These are phyloP conservation scores for Forficula auricularia DNA, from an alignment of 1,140 invertebrate species.

Conservation along the genomic window DNA sequence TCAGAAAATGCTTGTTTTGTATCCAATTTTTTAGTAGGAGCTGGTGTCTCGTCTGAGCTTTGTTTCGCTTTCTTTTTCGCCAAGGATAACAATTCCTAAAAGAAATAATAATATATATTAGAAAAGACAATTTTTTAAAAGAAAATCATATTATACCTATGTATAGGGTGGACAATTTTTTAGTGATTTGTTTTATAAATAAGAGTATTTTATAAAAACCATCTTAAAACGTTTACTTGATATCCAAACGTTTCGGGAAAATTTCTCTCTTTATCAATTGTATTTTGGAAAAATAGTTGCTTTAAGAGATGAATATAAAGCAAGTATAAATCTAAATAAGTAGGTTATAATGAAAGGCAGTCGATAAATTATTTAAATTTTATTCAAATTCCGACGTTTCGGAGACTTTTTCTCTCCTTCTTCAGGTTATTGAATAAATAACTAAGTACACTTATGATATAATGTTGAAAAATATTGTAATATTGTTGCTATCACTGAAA, in stretches of 20 bases:
- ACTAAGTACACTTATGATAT: no score
- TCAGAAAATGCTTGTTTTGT: slow-evolving; percentile 26
- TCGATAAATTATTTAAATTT: no score
- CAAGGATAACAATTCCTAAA: slow-evolving; percentile 69
- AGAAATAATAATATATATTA: background rate
- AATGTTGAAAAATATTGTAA: no score
- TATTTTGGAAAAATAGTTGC: no score
- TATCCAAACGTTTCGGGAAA: background rate
- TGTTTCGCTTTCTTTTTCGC: slow-evolving; percentile 58
- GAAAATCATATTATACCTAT: slow-evolving; percentile 8
- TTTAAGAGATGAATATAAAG: no score
- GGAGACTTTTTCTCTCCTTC: no score
- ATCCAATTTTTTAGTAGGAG: slow-evolving; percentile 24
- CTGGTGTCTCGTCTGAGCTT: slow-evolving; percentile 18
- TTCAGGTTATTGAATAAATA: no score
- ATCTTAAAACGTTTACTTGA: no score
- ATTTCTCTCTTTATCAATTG: background rate
- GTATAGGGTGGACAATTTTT: slow-evolving; percentile 6
- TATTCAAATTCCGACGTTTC: no score
- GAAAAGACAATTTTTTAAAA: slow-evolving; percentile 1
- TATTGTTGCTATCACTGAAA: no score
- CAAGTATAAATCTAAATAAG: no score
- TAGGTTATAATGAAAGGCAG: no score
- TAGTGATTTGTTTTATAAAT: slow-evolving; percentile 7
- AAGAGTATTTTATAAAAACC: background rate